Conservation (phyloP, 2,888 invertebrate genomes). For the Gibbula magus region DNA sequence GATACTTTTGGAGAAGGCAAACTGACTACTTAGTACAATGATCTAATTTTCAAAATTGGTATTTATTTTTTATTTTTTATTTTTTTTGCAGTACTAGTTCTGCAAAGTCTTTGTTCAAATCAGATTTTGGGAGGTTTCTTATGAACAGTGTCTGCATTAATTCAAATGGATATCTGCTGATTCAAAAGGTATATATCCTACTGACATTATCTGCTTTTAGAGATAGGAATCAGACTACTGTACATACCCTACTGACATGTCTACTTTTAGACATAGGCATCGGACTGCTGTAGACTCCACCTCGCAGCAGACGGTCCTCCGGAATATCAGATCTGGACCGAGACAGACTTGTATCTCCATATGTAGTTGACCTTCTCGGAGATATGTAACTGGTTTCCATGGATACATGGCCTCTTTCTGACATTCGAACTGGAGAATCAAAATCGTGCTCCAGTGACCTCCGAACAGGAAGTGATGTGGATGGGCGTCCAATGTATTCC, state of each 20-base stretch:
- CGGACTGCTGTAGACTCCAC: conserved; percentile 67
- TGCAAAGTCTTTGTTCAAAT: too few species aligned
- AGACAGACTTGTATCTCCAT: conserved; percentile 6
- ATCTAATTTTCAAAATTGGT: too few species aligned
- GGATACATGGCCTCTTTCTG: neutral
- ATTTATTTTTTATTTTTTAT: too few species aligned
- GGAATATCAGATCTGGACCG: conserved; percentile 27
- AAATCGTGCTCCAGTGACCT: neutral
- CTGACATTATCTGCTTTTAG: conserved; percentile 29
- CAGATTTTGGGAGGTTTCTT: too few species aligned
- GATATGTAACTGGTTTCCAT: conserved; percentile 12
- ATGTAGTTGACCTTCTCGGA: conserved; percentile 24
- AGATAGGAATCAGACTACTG: conserved; percentile 57
- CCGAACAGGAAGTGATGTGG: neutral
- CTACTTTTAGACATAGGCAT: conserved; percentile 55
- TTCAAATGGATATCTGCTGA: too few species aligned
- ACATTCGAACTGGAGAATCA: neutral
- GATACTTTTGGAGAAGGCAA: too few species aligned
- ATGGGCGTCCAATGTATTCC: neutral
- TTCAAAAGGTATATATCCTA: neutral
- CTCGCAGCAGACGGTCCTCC: conserved; percentile 49
- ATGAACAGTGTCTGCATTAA: too few species aligned
- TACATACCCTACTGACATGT: neutral
- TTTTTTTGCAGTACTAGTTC: too few species aligned
- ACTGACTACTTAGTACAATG: too few species aligned